Conservation (phyloP, 2,888 invertebrate species). For the Hermodice carunculata region DNA sequence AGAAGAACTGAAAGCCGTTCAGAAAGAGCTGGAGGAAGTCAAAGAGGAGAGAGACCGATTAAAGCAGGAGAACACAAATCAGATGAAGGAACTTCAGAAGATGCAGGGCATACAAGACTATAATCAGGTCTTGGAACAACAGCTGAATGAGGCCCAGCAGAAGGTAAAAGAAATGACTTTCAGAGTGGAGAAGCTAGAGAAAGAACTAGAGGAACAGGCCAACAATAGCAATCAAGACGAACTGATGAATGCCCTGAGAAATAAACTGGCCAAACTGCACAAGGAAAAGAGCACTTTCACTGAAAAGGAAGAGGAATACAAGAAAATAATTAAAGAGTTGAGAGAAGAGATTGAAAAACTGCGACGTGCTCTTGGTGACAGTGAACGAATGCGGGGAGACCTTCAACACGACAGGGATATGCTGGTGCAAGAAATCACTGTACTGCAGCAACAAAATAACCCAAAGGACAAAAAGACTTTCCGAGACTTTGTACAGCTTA, state of each 20-base stretch:
- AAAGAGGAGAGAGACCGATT: constrained; percentile 42
- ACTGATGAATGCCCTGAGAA: constrained; percentile 40
- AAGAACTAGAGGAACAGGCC: constrained; percentile 45
- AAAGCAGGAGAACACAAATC: constrained; percentile 20
- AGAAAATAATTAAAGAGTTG: constrained; percentile 5
- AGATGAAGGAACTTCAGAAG: constrained; percentile 39
- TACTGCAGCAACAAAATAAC: constrained; percentile 33
- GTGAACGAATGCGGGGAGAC: constrained; percentile 49
- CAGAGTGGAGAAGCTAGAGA: constrained; percentile 23
- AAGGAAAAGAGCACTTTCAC: constrained; percentile 38
- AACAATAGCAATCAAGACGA: constrained; percentile 45
- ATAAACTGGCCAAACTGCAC: constrained; percentile 45
- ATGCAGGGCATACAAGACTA: constrained; percentile 39
- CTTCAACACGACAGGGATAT: constrained; percentile 49
- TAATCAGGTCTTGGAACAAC: constrained; percentile 46
- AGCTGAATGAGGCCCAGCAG: constrained; percentile 48
- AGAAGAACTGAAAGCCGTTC: constrained; percentile 34
- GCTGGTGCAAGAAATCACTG: constrained; percentile 46
- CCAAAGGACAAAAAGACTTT: constrained; percentile 51
- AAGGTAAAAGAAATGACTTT: constrained; percentile 54
- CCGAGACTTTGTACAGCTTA: constrained; percentile 60
- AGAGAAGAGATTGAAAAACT: constrained; percentile 44
- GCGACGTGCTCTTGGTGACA: constrained; percentile 39
- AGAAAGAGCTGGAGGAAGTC: constrained; percentile 39
- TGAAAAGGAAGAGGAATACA: constrained; percentile 35